Evolutionary conservation across 2,888 invertebrate species (phyloP).

Genomic region (Noctua comes): DNA sequence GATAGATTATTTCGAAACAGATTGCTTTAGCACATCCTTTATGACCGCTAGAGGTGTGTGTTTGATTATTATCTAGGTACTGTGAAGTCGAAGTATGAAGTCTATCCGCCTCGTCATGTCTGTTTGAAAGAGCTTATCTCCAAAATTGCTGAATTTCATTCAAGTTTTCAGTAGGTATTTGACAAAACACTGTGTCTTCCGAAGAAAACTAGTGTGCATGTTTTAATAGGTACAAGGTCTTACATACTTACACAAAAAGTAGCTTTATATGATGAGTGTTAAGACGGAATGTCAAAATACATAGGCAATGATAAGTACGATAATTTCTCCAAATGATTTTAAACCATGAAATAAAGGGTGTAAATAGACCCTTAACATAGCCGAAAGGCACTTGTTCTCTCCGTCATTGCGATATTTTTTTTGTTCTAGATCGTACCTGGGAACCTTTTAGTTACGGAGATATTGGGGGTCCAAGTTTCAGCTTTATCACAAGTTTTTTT

Average conservation of each 20-base stretch:
- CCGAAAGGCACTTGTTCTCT: too few species aligned
- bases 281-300: not conserved
- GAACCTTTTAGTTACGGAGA: too few species aligned
- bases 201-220: not conserved
- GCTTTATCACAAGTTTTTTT: too few species aligned
- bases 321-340: too few species aligned
- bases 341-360: too few species aligned
- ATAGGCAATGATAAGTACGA: too few species aligned
- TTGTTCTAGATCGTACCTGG: too few species aligned
- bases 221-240: not conserved
- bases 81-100: not conserved
- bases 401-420: too few species aligned
- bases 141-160: not conserved
- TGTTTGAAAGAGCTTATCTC: not conserved
- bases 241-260: not conserved
- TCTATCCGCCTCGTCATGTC: not conserved
- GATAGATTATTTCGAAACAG: constrained; percentile 10
- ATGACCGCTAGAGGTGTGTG: not conserved
- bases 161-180: not conserved
- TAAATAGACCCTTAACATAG: too few species aligned
- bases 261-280: too few species aligned
- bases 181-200: not conserved
- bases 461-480: too few species aligned
- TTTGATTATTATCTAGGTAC: not conserved
- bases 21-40: not conserved